A percentile compares a stretch with the other conserved stretches of the same genome.
Conservation (phyloP, 1,140 invertebrate genomes). For the Holotrichia oblita region DNA sequence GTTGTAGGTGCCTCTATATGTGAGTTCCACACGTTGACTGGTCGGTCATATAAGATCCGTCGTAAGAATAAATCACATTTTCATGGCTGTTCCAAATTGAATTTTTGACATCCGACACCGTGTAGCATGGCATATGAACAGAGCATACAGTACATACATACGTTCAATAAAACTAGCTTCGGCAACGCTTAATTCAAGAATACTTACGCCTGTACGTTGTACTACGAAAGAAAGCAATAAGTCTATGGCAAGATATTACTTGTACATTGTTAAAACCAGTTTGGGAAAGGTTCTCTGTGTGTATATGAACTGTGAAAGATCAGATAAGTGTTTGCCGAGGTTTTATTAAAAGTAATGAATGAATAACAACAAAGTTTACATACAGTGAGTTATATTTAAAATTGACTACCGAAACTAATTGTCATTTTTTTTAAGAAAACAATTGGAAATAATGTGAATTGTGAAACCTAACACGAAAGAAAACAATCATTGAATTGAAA, state of each 20-base stretch:
- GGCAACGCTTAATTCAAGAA: not conserved
- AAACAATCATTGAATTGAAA: too few species aligned
- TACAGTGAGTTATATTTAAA: too few species aligned
- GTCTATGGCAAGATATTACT: not conserved
- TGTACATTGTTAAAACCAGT: not conserved
- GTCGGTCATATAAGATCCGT: not conserved
- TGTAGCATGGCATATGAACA: not conserved
- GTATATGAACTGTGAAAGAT: not conserved
- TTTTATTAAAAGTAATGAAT: too few species aligned
- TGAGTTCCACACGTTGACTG: not conserved
- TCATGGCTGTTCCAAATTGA: slow-evolving; percentile 31
- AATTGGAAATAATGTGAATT: too few species aligned
- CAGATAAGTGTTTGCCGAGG: too few species aligned
- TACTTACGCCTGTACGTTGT: not conserved
- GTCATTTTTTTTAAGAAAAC: too few species aligned
- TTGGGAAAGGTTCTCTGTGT: not conserved
- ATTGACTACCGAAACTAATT: too few species aligned
- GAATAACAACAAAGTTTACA: too few species aligned
- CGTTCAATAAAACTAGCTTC: slow-evolving; percentile 26
- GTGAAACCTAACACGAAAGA: too few species aligned
- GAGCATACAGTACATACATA: not conserved
- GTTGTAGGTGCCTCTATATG: not conserved
- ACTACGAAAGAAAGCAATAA: not conserved
- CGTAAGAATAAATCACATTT: slow-evolving; percentile 27
- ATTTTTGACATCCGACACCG: slow-evolving; percentile 27